phyloP scores from a whole-genome alignment of 2,113 vertebrate species.

The Pycnonotus jocosus region DNA sequence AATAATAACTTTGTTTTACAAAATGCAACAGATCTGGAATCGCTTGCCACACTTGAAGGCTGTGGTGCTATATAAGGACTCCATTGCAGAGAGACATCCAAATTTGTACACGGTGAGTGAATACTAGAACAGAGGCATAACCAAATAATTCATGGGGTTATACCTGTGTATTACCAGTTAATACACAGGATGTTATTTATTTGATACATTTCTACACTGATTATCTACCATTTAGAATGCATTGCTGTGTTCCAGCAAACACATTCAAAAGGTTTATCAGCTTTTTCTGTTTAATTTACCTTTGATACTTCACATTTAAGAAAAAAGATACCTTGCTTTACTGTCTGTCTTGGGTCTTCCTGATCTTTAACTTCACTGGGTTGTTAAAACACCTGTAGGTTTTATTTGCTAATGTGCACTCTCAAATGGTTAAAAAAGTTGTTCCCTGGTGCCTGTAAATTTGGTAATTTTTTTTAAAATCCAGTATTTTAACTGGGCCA shows the following conservation, averaged over 20 bases:
- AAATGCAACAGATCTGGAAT: slow-evolving; percentile 74
- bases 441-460: neutral
- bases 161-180: neutral
- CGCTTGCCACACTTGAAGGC: slow-evolving; percentile 81
- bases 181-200: neutral
- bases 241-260: neutral
- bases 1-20: neutral
- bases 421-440: neutral
- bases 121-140: neutral
- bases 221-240: neutral
- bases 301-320: neutral
- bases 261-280: neutral
- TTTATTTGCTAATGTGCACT: neutral
- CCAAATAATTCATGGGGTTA: neutral
- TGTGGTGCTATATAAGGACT: slow-evolving; percentile 78
- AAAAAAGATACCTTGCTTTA: neutral
- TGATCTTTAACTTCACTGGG: neutral
- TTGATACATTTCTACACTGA: neutral
- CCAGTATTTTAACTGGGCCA: neutral
- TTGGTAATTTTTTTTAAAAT: accelerated
- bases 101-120: slow-evolving; percentile 78
- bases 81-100: slow-evolving; percentile 50
- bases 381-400: neutral
- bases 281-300: neutral
- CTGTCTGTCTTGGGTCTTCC: neutral